Percentiles rank a stretch among this genome's conserved stretches.
These are phyloP conservation scores for Amazona guildingii DNA, from an alignment of 2,113 vertebrate species.

Conservation along the genomic window DNA sequence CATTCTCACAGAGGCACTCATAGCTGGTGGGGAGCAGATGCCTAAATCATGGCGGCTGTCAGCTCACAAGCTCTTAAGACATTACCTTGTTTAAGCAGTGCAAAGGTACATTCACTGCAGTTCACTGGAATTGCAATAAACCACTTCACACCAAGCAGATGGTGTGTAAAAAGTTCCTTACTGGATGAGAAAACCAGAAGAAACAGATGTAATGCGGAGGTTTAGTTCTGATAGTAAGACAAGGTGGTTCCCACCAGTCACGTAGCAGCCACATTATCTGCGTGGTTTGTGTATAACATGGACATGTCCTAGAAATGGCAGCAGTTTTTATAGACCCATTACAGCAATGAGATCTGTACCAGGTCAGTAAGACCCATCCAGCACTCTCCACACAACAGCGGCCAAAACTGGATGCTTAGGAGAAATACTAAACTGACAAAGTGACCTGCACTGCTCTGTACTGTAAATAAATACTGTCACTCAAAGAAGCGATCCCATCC, in stretches of 20 bases:
- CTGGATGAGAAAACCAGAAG: not conserved
- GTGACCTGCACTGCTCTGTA: not conserved
- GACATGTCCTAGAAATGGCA: not conserved
- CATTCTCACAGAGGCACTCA: not conserved
- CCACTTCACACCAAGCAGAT: not conserved
- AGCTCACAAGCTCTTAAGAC: not conserved
- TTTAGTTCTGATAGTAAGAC: not conserved
- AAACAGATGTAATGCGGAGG: not conserved
- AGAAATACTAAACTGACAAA: slow-evolving; percentile 1
- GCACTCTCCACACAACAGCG: not conserved
- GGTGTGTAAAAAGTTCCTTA: not conserved
- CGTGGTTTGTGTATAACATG: not conserved
- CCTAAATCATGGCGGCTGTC: not conserved
- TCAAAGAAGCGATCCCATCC: not conserved
- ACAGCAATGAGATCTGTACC: not conserved
- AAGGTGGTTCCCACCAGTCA: not conserved
- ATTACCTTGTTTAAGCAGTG: not conserved
- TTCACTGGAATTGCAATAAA: not conserved
- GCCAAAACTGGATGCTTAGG: not conserved
- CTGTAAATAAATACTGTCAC: not conserved
- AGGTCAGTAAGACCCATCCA: slow-evolving; percentile 34
- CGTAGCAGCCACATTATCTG: not conserved
- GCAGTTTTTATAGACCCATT: not conserved
- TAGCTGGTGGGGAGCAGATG: not conserved
- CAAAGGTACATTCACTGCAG: not conserved